Percentiles rank a stretch among this genome's conserved stretches.
Conservation (phyloP, 2,888 invertebrate genomes). For the Peribatodes rhomboidaria region DNA sequence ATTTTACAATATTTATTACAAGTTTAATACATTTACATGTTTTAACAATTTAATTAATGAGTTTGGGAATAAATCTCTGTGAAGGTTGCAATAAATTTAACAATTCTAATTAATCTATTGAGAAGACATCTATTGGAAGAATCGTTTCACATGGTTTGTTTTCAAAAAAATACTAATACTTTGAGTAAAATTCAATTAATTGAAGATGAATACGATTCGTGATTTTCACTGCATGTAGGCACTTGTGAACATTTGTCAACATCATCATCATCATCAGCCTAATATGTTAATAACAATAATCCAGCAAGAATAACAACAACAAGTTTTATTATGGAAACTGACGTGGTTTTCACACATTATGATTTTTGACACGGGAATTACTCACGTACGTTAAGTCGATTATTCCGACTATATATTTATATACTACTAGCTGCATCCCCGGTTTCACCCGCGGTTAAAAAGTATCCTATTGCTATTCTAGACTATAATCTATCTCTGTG, state of each 20-base stretch:
- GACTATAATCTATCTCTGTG: no score
- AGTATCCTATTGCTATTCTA: no score
- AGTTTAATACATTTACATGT: slow-evolving; percentile 3
- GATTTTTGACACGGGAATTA: no score
- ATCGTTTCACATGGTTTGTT: not conserved
- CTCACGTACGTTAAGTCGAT: no score
- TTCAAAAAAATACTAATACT: not conserved
- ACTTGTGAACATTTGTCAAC: not conserved
- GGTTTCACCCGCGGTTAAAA: no score
- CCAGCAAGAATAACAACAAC: no score
- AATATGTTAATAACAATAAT: no score
- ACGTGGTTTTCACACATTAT: no score
- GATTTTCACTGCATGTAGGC: not conserved
- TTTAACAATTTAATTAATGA: not conserved
- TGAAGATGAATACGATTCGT: not conserved
- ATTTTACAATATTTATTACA: slow-evolving; percentile 30
- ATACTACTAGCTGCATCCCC: no score
- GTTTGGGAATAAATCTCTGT: not conserved
- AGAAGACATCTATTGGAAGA: not conserved
- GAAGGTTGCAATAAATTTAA: not conserved
- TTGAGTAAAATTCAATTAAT: not conserved
- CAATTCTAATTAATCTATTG: not conserved
- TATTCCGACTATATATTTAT: no score
- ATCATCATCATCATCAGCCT: no score
- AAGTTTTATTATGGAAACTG: no score